phyloP scores from a whole-genome alignment of 2,113 vertebrate genomes.

The Ophthalmolycus amberensis region DNA sequence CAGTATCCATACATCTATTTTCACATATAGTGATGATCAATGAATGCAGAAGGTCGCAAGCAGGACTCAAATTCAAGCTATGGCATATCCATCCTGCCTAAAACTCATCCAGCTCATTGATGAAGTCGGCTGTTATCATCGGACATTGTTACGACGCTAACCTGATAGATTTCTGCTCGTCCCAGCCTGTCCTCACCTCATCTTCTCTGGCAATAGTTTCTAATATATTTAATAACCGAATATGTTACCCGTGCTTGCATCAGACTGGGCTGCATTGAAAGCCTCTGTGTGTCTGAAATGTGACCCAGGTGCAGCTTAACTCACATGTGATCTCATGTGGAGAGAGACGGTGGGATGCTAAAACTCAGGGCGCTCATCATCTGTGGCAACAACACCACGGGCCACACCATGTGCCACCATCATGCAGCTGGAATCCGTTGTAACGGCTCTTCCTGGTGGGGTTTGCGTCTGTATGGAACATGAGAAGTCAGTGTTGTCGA shows the following conservation, averaged over 20 bases:
- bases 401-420: conserved; percentile 28
- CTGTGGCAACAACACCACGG: conserved; percentile 43
- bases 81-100: conserved; percentile 7
- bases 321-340: conserved; percentile 15
- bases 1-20: conserved; percentile 18
- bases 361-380: conserved; percentile 44
- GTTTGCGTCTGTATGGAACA: neutral
- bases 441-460: conserved; percentile 9
- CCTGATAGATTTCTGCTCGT: neutral
- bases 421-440: conserved; percentile 11
- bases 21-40: conserved; percentile 19
- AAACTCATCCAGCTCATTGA: conserved; percentile 10
- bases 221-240: conserved; percentile 9
- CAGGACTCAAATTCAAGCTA: conserved; percentile 2
- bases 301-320: conserved; percentile 32
- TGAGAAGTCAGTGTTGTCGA: conserved; percentile 31
- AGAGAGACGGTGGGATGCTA: conserved; percentile 35
- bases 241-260: conserved; percentile 45
- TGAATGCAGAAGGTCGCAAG: conserved; percentile 46
- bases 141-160: conserved; percentile 1
- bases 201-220: conserved; percentile 13
- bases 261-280: conserved; percentile 22
- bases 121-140: conserved; percentile 14
- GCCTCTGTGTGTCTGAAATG: conserved; percentile 23
- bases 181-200: neutral